Percentiles rank a stretch among this genome's conserved stretches.
Evolutionary conservation across 2,113 vertebrate species (phyloP).

Genomic region (Pomatostomus ruficeps): DNA sequence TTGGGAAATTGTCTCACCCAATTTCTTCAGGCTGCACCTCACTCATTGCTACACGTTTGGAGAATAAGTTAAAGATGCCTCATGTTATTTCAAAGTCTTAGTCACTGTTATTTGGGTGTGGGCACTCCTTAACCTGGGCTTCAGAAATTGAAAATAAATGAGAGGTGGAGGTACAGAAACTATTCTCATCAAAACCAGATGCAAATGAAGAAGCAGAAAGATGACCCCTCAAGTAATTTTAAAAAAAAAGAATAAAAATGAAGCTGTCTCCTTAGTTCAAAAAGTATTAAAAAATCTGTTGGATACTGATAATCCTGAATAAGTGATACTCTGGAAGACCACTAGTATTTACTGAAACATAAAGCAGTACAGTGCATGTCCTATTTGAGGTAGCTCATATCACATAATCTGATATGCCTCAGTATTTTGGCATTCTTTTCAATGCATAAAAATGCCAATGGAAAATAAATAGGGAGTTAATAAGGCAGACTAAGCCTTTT

Average conservation of each 20-base stretch:
- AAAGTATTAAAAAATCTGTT: background rate
- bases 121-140: background rate
- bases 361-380: background rate
- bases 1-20: slow-evolving; percentile 66
- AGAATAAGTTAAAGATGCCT: slow-evolving; percentile 49
- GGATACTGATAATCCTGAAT: background rate
- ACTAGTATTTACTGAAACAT: background rate
- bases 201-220: background rate
- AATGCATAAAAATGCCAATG: background rate
- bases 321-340: background rate
- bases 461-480: background rate
- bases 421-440: background rate
- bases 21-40: slow-evolving; percentile 64
- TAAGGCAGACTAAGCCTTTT: background rate
- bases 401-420: background rate
- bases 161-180: slow-evolving; percentile 13
- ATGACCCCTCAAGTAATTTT: background rate
- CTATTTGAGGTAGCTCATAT: background rate
- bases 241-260: background rate
- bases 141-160: slow-evolving; percentile 42
- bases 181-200: background rate
- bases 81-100: slow-evolving; percentile 56
- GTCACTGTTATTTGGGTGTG: slow-evolving; percentile 52
- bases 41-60: slow-evolving; percentile 52
- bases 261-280: background rate